These are phyloP conservation scores for Austrofundulus limnaeus DNA, from an alignment of 2,113 vertebrate genomes.

Conservation along the genomic window DNA sequence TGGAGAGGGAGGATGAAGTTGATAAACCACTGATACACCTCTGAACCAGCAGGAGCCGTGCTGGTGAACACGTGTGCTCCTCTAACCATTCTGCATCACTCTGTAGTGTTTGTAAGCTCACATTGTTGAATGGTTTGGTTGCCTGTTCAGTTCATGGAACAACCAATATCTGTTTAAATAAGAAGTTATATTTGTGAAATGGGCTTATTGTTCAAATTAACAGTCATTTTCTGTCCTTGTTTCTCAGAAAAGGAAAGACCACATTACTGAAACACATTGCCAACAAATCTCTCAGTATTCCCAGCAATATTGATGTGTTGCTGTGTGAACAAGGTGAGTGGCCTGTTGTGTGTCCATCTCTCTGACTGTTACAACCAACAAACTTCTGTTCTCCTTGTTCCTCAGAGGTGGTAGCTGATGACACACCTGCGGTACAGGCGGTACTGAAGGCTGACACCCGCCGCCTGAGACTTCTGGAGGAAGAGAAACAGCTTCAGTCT, in stretches of 20 bases:
- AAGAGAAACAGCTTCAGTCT: constrained; percentile 84
- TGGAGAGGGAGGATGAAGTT: too few relatives aligned
- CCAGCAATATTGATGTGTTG: constrained; percentile 91
- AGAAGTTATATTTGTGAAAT: too few relatives aligned
- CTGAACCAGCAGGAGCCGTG: too few relatives aligned
- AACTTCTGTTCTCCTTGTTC: background rate
- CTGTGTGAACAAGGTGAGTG: constrained; percentile 91
- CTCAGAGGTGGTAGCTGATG: constrained; percentile 89
- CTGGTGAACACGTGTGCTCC: too few relatives aligned
- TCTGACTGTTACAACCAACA: too few relatives aligned
- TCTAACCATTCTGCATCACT: too few relatives aligned
- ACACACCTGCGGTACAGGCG: constrained; percentile 89
- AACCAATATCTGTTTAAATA: too few relatives aligned
- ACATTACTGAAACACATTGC: constrained; percentile 92
- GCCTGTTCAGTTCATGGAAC: too few relatives aligned
- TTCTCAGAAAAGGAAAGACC: constrained; percentile 89
- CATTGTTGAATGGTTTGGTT: too few relatives aligned
- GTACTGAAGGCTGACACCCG: constrained; percentile 90
- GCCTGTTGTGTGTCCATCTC: background rate
- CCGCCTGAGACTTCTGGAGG: constrained; percentile 86
- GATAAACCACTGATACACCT: too few relatives aligned
- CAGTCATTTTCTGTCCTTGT: background rate
- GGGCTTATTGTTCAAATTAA: background rate
- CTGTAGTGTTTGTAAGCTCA: too few relatives aligned
- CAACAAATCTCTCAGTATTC: constrained; percentile 90